Evolutionary conservation across 2,113 vertebrate genomes (phyloP).

Genomic region (Octodon degus): DNA sequence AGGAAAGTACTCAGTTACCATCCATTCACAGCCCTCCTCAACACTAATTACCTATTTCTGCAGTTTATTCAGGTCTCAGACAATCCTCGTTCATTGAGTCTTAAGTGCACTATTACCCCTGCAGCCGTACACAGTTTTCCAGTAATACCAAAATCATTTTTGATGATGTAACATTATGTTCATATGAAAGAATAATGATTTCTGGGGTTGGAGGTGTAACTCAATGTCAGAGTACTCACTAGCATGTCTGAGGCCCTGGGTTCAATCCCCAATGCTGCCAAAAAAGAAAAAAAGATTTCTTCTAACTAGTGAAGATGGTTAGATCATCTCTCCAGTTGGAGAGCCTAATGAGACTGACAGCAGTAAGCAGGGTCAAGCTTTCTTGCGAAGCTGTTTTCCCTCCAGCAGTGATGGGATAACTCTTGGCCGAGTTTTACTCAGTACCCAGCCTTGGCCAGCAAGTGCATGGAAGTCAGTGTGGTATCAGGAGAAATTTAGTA

Average conservation of each 20-base stretch:
- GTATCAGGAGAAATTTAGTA: conserved; percentile 48
- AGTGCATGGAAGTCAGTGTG: not conserved
- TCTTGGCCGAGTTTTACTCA: not conserved
- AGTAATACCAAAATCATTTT: conserved; percentile 29
- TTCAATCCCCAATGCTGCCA: not conserved
- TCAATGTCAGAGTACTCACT: not conserved
- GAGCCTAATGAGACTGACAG: not conserved
- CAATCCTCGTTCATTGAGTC: conserved; percentile 22
- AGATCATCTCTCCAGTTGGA: not conserved
- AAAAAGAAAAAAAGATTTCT: not conserved
- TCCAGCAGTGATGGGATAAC: not conserved
- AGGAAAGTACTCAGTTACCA: conserved; percentile 63
- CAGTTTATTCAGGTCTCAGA: conserved; percentile 68
- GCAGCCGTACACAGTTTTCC: not conserved
- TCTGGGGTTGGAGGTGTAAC: not conserved
- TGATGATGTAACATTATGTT: conserved; percentile 47
- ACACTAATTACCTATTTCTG: conserved; percentile 76
- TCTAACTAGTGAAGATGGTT: not conserved
- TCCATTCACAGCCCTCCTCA: conserved; percentile 69
- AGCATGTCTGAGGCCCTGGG: not conserved
- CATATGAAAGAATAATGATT: conserved; percentile 23
- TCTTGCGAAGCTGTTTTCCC: not conserved
- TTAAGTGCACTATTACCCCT: conserved; percentile 54
- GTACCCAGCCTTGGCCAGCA: not conserved
- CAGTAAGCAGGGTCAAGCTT: not conserved